These are phyloP conservation scores for Cylloceria caligata DNA, from an alignment of 2,888 invertebrate species.

Conservation along the genomic window DNA sequence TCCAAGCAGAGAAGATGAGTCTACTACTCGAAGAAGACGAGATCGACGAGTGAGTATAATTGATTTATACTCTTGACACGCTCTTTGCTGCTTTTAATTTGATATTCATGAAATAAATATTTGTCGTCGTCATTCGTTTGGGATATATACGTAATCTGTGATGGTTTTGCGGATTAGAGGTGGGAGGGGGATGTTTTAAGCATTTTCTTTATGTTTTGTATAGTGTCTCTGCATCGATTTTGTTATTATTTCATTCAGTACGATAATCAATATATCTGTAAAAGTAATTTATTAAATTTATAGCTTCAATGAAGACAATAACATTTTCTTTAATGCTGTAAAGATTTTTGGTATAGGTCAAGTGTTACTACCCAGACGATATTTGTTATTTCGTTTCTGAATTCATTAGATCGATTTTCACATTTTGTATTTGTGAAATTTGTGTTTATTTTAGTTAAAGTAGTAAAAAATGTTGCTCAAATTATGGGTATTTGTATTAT, in stretches of 20 bases:
- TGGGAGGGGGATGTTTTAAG: slow-evolving; percentile 10
- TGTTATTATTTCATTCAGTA: not conserved
- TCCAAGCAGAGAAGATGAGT: slow-evolving; percentile 69
- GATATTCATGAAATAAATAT: not conserved
- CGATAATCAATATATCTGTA: not conserved
- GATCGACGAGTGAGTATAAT: slow-evolving; percentile 79
- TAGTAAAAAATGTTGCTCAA: not conserved
- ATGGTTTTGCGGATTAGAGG: not conserved
- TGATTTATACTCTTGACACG: slow-evolving; percentile 8
- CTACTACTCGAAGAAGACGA: slow-evolving; percentile 79
- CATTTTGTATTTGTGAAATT: not conserved
- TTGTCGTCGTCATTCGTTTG: not conserved
- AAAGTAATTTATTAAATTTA: not conserved
- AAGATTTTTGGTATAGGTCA: not conserved
- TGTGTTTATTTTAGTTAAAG: not conserved
- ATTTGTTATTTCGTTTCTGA: not conserved
- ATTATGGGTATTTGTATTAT: not conserved
- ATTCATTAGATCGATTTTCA: not conserved
- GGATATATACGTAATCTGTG: not conserved
- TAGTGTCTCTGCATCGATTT: not conserved
- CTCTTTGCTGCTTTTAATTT: too few species aligned
- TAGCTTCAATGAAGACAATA: not conserved
- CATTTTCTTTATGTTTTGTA: not conserved
- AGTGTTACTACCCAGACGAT: not conserved
- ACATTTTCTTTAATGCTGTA: not conserved